Percentiles rank a stretch among this genome's conserved stretches.
Conservation (phyloP, 2,888 invertebrate species). For the Parnassius glacialis region DNA sequence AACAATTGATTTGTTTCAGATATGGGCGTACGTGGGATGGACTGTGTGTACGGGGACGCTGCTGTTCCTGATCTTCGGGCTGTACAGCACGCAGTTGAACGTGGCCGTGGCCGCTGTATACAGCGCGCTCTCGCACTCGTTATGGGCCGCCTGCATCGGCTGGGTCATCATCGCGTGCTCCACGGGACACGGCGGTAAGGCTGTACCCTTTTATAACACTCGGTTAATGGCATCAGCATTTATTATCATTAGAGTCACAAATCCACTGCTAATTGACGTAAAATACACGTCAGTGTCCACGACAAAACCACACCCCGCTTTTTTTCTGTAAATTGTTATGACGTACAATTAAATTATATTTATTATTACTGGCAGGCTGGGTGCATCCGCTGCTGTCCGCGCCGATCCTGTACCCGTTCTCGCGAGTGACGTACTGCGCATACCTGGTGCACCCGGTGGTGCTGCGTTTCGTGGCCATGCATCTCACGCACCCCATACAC, state of each 20-base stretch:
- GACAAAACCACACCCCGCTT: too few species aligned
- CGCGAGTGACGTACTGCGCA: slow-evolving; percentile 92
- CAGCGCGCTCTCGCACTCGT: slow-evolving; percentile 90
- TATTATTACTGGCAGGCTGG: slow-evolving; percentile 65
- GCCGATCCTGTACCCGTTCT: slow-evolving; percentile 90
- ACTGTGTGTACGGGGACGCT: slow-evolving; percentile 83
- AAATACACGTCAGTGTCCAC: too few species aligned
- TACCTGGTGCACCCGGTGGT: slow-evolving; percentile 92
- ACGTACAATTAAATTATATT: not conserved
- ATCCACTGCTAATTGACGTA: too few species aligned
- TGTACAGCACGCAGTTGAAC: slow-evolving; percentile 86
- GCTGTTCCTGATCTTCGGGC: slow-evolving; percentile 88
- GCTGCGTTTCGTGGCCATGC: slow-evolving; percentile 89
- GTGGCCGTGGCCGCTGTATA: slow-evolving; percentile 87
- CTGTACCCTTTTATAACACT: not conserved
- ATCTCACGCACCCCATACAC: slow-evolving; percentile 90
- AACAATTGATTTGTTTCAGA: slow-evolving; percentile 56
- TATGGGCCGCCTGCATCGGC: slow-evolving; percentile 89
- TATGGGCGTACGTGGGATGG: slow-evolving; percentile 87
- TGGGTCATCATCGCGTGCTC: slow-evolving; percentile 94
- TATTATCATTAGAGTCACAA: too few species aligned
- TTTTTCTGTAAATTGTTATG: too few species aligned
- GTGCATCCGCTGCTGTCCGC: slow-evolving; percentile 87
- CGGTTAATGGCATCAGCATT: too few species aligned
- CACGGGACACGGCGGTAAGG: slow-evolving; percentile 88